Evolutionary conservation across 2,113 vertebrate genomes (phyloP).

Genomic region (Sciurus niger): DNA sequence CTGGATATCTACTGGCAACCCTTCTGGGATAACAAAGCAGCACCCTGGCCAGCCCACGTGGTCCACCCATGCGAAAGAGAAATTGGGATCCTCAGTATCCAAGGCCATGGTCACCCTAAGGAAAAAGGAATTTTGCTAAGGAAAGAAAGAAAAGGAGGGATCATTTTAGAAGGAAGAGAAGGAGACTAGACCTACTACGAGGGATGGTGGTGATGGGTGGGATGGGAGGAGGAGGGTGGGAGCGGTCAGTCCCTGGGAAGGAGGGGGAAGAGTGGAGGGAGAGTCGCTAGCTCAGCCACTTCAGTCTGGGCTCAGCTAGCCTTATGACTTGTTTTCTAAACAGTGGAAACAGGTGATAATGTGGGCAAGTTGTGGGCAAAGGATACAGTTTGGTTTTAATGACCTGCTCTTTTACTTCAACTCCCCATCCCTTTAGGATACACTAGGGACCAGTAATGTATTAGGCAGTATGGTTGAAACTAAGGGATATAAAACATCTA

Average conservation of each 20-base stretch:
- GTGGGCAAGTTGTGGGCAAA: background rate
- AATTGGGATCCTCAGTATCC: background rate
- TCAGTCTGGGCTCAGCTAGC: background rate
- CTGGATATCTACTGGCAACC: background rate
- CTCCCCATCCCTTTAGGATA: background rate
- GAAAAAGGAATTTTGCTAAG: background rate
- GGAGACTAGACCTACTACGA: background rate
- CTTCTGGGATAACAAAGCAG: background rate
- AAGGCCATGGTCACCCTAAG: background rate
- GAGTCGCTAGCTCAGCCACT: background rate
- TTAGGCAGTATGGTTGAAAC: background rate
- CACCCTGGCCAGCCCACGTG: rapidly evolving
- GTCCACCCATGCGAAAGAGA: background rate
- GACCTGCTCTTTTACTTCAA: background rate
- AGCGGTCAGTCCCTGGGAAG: background rate
- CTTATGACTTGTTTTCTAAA: background rate
- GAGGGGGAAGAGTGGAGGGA: background rate
- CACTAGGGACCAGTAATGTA: background rate
- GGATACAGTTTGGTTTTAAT: background rate
- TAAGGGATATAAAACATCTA: background rate
- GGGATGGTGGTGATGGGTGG: background rate
- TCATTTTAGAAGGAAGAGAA: background rate
- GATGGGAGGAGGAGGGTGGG: rapidly evolving
- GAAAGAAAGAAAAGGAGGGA: background rate
- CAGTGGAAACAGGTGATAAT: background rate